These are phyloP conservation scores for Campoplex capitator DNA, from an alignment of 2,888 invertebrate genomes.

Conservation along the genomic window DNA sequence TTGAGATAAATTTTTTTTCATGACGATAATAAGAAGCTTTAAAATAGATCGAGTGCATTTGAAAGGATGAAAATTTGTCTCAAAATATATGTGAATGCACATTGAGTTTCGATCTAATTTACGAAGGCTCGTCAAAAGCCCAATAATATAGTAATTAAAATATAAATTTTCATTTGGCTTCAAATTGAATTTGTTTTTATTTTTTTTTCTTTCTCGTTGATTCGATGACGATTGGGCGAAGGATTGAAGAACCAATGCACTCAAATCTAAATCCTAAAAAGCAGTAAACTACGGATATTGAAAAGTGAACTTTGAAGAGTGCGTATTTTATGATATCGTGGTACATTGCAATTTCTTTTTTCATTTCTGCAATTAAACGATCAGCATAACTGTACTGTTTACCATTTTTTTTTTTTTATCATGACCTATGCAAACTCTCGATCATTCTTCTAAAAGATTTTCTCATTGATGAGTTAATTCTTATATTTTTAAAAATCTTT, in stretches of 20 bases:
- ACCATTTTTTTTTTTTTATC: neutral
- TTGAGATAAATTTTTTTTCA: neutral
- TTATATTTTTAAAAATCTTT: conserved; percentile 5
- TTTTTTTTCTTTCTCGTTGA: neutral
- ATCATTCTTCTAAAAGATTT: neutral
- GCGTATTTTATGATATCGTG: neutral
- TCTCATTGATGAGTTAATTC: conserved; percentile 1
- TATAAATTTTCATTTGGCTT: neutral
- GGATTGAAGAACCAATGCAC: conserved; percentile 15
- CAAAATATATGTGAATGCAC: neutral
- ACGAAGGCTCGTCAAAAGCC: neutral
- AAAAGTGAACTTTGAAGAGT: conserved; percentile 60
- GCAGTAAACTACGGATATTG: conserved; percentile 66
- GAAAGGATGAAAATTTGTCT: neutral
- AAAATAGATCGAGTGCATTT: neutral
- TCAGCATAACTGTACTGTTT: neutral
- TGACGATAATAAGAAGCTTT: neutral
- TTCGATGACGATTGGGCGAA: conserved; percentile 27
- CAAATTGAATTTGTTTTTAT: neutral
- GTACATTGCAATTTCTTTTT: conserved; percentile 10
- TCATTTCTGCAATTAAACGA: conserved; percentile 34
- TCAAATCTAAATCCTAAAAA: conserved; percentile 66
- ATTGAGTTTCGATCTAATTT: neutral
- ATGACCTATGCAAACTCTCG: conserved; percentile 10
- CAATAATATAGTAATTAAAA: conserved; percentile 3